A percentile compares a stretch with the other conserved stretches of the same genome.
phyloP scores from a whole-genome alignment of 2,797 vertebrate species.

The Nothura maculosa region DNA sequence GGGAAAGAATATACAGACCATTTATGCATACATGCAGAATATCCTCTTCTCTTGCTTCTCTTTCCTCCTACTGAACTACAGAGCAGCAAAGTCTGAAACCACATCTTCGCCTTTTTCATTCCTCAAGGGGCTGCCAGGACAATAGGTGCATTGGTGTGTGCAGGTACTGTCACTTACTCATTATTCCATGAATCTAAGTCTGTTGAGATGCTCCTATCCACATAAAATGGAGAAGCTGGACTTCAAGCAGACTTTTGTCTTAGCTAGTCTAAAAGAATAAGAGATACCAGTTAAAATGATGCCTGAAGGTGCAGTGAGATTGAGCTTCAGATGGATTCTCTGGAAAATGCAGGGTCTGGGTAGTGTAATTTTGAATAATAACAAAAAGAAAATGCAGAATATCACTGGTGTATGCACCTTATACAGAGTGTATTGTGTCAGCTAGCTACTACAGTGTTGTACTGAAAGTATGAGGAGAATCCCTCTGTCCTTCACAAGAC shows the following conservation, averaged over 20 bases:
- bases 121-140: background rate
- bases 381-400: conserved; percentile 24
- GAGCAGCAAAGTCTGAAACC: background rate
- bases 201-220: background rate
- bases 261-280: conserved; percentile 18
- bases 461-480: background rate
- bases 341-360: conserved; percentile 59
- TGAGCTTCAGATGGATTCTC: conserved; percentile 59
- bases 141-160: background rate
- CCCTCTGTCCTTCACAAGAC: background rate
- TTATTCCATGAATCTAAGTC: background rate
- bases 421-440: conserved; percentile 24
- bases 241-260: background rate
- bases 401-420: conserved; percentile 15
- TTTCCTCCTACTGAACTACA: background rate
- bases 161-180: background rate
- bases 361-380: conserved; percentile 56
- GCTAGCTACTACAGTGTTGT: background rate
- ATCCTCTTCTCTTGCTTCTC: background rate
- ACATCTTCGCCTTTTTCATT: background rate
- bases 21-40: background rate
- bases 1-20: background rate
- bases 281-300: background rate
- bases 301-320: conserved; percentile 61
- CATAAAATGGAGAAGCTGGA: background rate